These are phyloP conservation scores for Channa argus DNA, from an alignment of 2,113 vertebrate genomes.

Conservation along the genomic window DNA sequence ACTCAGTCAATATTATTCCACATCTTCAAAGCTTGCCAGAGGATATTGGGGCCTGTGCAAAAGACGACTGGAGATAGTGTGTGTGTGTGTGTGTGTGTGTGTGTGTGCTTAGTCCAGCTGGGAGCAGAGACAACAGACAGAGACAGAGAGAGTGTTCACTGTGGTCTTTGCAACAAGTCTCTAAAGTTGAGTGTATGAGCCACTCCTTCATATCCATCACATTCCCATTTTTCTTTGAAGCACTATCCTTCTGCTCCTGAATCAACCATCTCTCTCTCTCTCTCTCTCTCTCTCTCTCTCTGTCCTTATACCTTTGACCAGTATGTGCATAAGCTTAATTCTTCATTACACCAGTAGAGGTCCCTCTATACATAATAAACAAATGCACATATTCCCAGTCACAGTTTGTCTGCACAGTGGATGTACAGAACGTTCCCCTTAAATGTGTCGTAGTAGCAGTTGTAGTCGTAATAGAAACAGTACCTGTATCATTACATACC, in stretches of 20 bases:
- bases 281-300: background rate
- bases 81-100: conserved; percentile 7
- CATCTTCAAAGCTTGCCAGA: conserved; percentile 77
- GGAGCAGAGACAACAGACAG: conserved; percentile 47
- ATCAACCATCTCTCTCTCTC: conserved; percentile 25
- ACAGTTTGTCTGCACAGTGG: background rate
- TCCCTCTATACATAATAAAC: conserved; percentile 73
- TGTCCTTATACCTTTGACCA: background rate
- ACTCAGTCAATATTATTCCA: conserved; percentile 80
- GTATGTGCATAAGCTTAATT: conserved; percentile 3
- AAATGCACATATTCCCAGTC: conserved; percentile 18
- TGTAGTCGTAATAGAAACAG: conserved; percentile 32
- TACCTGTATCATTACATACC: conserved; percentile 41
- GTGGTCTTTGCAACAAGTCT: conserved; percentile 33
- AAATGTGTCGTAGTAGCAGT: conserved; percentile 33
- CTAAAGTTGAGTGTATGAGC: conserved; percentile 53
- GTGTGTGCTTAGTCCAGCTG: conserved; percentile 49
- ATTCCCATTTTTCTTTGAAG: conserved; percentile 58
- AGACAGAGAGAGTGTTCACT: conserved; percentile 13
- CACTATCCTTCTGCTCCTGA: conserved; percentile 10
- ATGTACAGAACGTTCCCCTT: conserved; percentile 26
- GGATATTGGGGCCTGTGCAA: conserved; percentile 70
- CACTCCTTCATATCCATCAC: conserved; percentile 65
- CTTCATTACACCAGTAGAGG: conserved; percentile 78
- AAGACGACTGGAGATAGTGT: conserved; percentile 62